Evolutionary conservation across 1,140 invertebrate genomes (phyloP).

Genomic region (Periplaneta americana): DNA sequence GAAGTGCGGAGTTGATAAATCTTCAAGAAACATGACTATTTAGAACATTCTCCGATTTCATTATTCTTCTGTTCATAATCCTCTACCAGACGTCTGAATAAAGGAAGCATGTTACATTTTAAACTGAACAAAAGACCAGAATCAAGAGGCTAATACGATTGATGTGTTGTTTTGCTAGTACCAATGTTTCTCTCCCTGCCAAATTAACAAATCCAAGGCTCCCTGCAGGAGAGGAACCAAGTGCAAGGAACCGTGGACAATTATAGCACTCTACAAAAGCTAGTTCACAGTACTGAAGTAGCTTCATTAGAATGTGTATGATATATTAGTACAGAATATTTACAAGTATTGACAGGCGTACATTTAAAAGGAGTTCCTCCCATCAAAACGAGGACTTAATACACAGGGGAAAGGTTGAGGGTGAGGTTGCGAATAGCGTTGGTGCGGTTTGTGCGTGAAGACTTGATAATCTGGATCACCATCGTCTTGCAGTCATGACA

Average conservation of each 20-base stretch:
- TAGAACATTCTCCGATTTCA: background rate
- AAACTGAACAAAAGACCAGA: background rate
- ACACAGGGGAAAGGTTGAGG: conserved; percentile 73
- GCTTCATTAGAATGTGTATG: background rate
- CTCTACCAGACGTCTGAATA: background rate
- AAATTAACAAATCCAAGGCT: background rate
- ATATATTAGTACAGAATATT: background rate
- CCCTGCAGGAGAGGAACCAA: background rate
- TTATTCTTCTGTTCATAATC: background rate
- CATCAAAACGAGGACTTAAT: conserved; percentile 41
- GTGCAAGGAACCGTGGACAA: background rate
- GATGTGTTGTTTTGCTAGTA: background rate
- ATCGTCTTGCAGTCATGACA: conserved; percentile 93
- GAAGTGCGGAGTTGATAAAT: background rate
- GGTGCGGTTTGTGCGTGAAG: conserved; percentile 70
- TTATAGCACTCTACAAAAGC: background rate
- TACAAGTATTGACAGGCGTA: background rate
- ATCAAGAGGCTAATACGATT: background rate
- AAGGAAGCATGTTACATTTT: background rate
- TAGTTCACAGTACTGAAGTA: background rate
- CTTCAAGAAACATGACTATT: background rate
- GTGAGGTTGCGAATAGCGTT: conserved; percentile 73
- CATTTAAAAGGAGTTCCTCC: too few relatives aligned
- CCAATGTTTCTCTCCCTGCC: background rate
- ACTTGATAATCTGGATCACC: conserved; percentile 89